A percentile compares a stretch with the other conserved stretches of the same genome.
Evolutionary conservation across 23 tunicate genomes (phyloP).

Genomic region (Ciona savignyi): DNA sequence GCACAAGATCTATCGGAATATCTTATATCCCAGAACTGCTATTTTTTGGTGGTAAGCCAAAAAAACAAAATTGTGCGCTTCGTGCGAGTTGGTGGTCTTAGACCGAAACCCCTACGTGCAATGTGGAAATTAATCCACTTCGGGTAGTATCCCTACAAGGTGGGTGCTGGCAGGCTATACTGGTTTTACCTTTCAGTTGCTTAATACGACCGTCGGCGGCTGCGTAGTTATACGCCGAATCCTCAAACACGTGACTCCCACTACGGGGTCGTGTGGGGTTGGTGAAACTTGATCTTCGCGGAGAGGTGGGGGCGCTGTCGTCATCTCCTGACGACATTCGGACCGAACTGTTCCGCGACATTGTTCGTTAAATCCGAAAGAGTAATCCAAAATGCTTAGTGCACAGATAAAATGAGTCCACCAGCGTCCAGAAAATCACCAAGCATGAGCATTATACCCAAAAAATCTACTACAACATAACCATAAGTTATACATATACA

Average conservation of each 20-base stretch:
- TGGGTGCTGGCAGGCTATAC: no score
- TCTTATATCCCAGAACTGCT: no score
- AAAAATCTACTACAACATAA: no score
- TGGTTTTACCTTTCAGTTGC: conserved; percentile 34
- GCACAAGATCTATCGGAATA: no score
- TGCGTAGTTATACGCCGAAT: conserved; percentile 1
- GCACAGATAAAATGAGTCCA: neutral
- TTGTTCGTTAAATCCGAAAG: neutral
- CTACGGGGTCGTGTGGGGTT: conserved; percentile 19
- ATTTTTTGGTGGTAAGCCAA: no score
- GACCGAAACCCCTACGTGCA: no score
- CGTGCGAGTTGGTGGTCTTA: no score
- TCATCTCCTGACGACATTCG: conserved; percentile 1
- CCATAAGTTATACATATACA: no score
- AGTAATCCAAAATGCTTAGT: neutral
- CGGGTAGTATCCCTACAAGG: no score
- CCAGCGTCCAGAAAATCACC: neutral
- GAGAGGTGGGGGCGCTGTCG: conserved; percentile 8
- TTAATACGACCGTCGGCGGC: conserved; percentile 57
- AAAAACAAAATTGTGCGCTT: no score
- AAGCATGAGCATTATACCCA: neutral
- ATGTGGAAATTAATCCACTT: no score
- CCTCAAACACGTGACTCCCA: conserved; percentile 48
- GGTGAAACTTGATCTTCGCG: neutral
- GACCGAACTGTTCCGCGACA: neutral